Evolutionary conservation across 2,113 vertebrate species (phyloP), one percentile per base, ranked within the genome.

Genomic region (Tursiops truncatus): DNA sequence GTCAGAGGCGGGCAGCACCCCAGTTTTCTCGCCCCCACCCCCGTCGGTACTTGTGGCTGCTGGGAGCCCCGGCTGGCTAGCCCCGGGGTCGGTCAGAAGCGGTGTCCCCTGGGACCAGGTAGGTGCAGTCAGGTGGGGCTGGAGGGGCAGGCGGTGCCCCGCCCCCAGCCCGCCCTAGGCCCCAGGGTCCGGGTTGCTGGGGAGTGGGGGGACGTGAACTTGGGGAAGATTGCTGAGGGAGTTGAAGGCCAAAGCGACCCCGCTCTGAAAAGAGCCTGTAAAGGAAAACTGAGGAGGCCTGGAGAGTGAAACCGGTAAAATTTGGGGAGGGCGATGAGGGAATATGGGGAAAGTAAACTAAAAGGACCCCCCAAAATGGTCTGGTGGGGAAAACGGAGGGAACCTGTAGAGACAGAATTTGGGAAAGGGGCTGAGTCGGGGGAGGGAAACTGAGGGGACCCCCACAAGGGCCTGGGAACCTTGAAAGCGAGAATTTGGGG

Each of bases 21-120:
- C 86, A 31, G 28, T 50, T 28, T 28, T 26, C 58, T 67, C 23
- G 73, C 91, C 36, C 36, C 63, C 14, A 41, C 85, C n/a, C 76
- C 14, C 79, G 4, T 36, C 65, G 13, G 33, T 38, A 18, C 60
- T 65, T 56, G 56, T 33, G 17, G 84, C 91, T 53, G 84, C 91
- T 26, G 80, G 38, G 44, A 71, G 60, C 36, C 67, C 68, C 5
- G 28, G 44, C 53, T 53, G 79, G 60, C 92, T 96, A 18, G 23
- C 89, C 68, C 81, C 2, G 28, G 86, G 91, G 36, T 31, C 70
- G 0, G 31, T 26, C 71, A 1, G 92, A 79, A 74, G 50, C 65
- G 20, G 71, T 60, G 73, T 89, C 79, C 56, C 74, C 76, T 1
- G 95, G 50, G 65, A 96, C 87, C 97, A 97, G 98, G 98, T 98